Base-by-base conservation (phyloP, 2,888 invertebrate species). In the Lycophotia porphyrea region DNA sequence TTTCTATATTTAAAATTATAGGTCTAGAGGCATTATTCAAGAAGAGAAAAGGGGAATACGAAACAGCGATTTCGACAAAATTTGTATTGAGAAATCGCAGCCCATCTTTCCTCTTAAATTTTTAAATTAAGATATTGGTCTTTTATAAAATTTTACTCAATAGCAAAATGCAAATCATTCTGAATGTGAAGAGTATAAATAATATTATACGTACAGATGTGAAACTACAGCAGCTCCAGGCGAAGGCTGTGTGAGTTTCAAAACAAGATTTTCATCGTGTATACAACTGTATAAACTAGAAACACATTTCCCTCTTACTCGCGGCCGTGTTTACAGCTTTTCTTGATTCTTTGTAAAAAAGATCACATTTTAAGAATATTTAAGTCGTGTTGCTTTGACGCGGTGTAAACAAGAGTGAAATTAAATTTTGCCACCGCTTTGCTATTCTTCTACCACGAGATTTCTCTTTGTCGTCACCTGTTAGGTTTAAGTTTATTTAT, bases 361-460 rank as follows among this genome's bases (percentile, higher is more conserved):
- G 71, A 82, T 86, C 78, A 84, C 75, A 79, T 82, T 87, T 87
- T 81, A 81, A 85, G 83, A 86, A 87, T 84, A 84, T 83, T 88
- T 84, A 86, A 86, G 86, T 86, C 86, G 83, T 84, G 82, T 88
- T 89, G 87, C 86, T 89, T 88, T 89, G 87, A 87, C 80, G 81
- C 67, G 67, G 78, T 77, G 86, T 84, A 88, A 88, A 88, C 88
- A 89, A 82, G 82, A 84, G 88, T 84, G 84, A 91, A 91, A 92
- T 92, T 90, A 89, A 91, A 92, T 91, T 91, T 70, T 70, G 88
- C 88, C 83, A 81, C 81, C 84, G 81, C 86, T 81, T 75, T 81
- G 87, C 87, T 86, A 87, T 90, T 89, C 89, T 90, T 88, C 73
- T 73, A 81, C 61, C 75, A 78, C 61, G 61, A 80, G 83, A 79